Base-by-base conservation (phyloP, 2,888 invertebrate genomes). In the Drosophila eohydei region DNA sequence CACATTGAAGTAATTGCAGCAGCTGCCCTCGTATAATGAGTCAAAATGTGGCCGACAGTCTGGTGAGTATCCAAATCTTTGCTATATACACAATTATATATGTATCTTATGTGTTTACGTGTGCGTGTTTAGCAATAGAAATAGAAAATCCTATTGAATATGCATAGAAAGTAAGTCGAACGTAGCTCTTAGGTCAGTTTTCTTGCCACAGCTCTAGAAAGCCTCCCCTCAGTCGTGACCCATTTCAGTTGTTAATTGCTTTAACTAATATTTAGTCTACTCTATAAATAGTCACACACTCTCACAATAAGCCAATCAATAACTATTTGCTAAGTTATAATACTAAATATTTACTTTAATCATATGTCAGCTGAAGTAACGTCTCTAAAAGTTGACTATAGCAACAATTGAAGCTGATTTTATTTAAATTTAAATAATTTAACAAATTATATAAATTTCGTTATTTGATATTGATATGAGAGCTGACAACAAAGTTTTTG, bases 41-140 rank as follows among this genome's bases (percentile, higher is more conserved):
- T 85, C 92, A 93, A 92, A 93, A 92, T 93, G 93, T 91, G 86
- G 92, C 92, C 86, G 93, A 93, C 80, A 93, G 93, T 91, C 91
- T 93, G 92, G 92, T 93, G 89, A 91, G 92, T 91, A 77, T 30
- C 21, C 40, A 32, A 56, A 21, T 46, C 50, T 14, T 36, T 3
- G 40, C 26, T 34, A 32, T 34, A 41, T 14, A 8, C 32, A 38
- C 14, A 34, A 16, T 4, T 34, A 36, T 26, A 2, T 51, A n/a
- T 44, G 14, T 50, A 12, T 48, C 21, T 21, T 21, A n/a, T 52
- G n/a, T 62, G 5, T 57, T 28, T 40, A 11, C 40, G 16, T 54
- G 21, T 58, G 30, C 57, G 14, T 12, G 46, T 16, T 4, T 34
- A 7, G 28, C 43, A 51, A 66, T 71, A 80, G 80, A 83, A 21